These are phyloP conservation scores for Drosophila anomelani DNA, from an alignment of 2,888 invertebrate species.

Conservation along the genomic window DNA sequence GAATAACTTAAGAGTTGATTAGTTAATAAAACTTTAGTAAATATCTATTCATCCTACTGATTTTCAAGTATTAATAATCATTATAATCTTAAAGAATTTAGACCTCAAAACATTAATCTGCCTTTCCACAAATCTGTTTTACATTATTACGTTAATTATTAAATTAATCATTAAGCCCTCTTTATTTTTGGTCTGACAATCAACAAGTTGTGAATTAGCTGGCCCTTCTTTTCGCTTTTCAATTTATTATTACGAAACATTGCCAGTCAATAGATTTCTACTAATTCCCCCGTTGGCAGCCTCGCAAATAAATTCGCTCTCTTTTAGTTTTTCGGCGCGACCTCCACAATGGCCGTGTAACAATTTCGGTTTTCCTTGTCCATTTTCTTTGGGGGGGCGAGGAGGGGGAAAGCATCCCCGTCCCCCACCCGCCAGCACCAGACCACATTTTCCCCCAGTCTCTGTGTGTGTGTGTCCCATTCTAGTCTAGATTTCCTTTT, in stretches of 20 bases:
- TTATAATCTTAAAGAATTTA: neutral
- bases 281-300: slow-evolving; percentile 43
- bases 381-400: slow-evolving; percentile 1
- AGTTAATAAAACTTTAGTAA: neutral
- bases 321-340: slow-evolving; percentile 56
- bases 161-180: neutral
- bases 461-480: neutral
- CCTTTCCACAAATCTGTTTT: neutral
- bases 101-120: neutral
- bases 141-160: neutral
- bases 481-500: slow-evolving; percentile 1
- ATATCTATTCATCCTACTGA: too few species aligned
- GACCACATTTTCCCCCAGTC: neutral
- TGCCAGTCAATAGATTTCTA: slow-evolving; percentile 33
- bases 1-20: neutral
- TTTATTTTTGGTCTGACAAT: slow-evolving; percentile 1
- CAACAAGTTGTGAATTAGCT: slow-evolving; percentile 67
- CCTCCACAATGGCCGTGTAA: slow-evolving; percentile 80
- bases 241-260: slow-evolving; percentile 46
- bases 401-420: too few species aligned
- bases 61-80: neutral
- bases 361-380: slow-evolving; percentile 63
- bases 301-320: slow-evolving; percentile 62
- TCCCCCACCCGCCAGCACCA: neutral
- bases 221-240: slow-evolving; percentile 7